These are phyloP conservation scores for Tenthredo mesomela DNA, from an alignment of 2,888 invertebrate genomes.

Conservation along the genomic window DNA sequence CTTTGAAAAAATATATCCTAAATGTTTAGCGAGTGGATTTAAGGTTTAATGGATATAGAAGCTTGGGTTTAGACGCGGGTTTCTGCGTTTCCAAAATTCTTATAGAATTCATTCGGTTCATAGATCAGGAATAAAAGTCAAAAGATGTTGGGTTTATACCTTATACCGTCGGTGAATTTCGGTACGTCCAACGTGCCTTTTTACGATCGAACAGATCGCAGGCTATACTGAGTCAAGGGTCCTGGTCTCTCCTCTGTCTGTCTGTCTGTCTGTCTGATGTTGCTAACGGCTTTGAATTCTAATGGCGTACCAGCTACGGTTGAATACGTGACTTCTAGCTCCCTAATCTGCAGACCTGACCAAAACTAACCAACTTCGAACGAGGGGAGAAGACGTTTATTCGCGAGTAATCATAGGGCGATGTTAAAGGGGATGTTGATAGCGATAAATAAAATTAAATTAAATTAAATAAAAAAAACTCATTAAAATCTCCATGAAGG, in stretches of 20 bases:
- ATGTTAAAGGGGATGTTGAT: constrained; percentile 3
- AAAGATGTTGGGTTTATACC: neutral
- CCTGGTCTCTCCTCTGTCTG: neutral
- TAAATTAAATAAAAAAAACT: too few species aligned
- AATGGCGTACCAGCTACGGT: constrained; percentile 41
- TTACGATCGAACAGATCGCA: constrained; percentile 21
- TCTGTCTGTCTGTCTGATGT: constrained; percentile 28
- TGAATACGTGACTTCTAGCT: constrained; percentile 30
- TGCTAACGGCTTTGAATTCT: constrained; percentile 44
- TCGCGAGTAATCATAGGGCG: constrained; percentile 1
- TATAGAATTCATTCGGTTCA: constrained; percentile 3
- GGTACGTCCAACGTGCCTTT: neutral
- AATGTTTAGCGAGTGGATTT: neutral
- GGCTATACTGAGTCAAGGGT: neutral
- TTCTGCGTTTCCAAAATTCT: neutral
- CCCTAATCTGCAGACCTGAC: constrained; percentile 21
- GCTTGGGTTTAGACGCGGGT: neutral
- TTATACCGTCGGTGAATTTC: neutral
- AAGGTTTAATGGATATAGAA: neutral
- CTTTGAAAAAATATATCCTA: neutral
- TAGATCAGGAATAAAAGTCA: constrained; percentile 19
- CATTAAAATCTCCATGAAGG: too few species aligned
- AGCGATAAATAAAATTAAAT: neutral
- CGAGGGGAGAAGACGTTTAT: neutral
- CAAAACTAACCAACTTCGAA: constrained; percentile 1